Evolutionary conservation across 2,797 vertebrate genomes (phyloP), one percentile per base, ranked within the genome.

Genomic region (Enteromius anoplus): DNA sequence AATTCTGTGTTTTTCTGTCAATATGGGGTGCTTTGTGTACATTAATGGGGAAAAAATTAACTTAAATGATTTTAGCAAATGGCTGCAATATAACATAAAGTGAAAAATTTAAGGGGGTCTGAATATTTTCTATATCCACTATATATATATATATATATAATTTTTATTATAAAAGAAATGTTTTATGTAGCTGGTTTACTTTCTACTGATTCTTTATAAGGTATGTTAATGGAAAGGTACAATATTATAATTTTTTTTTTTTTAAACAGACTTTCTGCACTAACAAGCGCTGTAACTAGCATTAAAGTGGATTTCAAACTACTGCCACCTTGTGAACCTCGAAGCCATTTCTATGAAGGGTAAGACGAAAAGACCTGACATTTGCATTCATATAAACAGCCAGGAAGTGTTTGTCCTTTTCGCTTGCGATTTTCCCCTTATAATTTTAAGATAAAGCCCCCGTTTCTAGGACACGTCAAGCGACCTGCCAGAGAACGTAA

Each of bases 311-410:
- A 73, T 75, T 82, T 83, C 15, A 78, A 82, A 82, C 78, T 69
- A 64, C 72, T 75, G 65, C 29, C 62, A 77, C 75, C 84, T 62
- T 34, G 70, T 70, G 32, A 85, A 85, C 49, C 70, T 53, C n/a
- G 6, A 49, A 86, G 65, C 42, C 47, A 58, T 69, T 55, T 77
- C 79, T 45, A 64, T 85, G 69, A 80, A 80, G 58, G 29, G 78
- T 15, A 26, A 51, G 55, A 49, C 62, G 69, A 81, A 83, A 83
- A 83, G 71, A 68, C 78, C 71, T 85, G 85, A 69, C 84, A 86
- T 88, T 87, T 86, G 87, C 85, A 88, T 88, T 86, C 80, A 84
- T 80, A 85, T 86, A 83, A 86, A 87, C 84, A 81, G 82, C 82
- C 73, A 88, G 76, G 78, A 71, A 79, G 80, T 87, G 82, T 85